Evolutionary conservation across 2,113 vertebrate genomes (phyloP).

Genomic region (Gopherus flavomarginatus): DNA sequence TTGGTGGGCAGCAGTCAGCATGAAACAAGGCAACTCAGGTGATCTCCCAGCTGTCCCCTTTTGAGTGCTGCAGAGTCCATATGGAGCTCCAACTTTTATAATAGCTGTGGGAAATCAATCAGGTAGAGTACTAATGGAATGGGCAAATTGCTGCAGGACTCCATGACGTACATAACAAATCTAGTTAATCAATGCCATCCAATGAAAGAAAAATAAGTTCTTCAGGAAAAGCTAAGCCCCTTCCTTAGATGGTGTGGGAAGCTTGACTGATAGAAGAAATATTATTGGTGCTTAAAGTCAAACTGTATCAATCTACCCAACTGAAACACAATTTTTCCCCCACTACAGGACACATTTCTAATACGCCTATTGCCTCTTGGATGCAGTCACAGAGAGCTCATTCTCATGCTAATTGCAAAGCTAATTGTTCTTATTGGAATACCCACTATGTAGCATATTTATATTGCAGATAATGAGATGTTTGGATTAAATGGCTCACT

Average conservation of each 20-base stretch:
- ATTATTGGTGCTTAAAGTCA: not conserved
- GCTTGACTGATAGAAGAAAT: not conserved
- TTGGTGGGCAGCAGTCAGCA: not conserved
- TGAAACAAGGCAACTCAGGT: not conserved
- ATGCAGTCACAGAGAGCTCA: slow-evolving; percentile 69
- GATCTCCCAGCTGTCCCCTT: not conserved
- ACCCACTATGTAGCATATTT: slow-evolving; percentile 81
- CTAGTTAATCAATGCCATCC: fast-evolving
- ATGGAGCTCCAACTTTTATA: fast-evolving
- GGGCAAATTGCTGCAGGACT: not conserved
- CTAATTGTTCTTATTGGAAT: slow-evolving; percentile 87
- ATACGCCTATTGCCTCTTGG: slow-evolving; percentile 48
- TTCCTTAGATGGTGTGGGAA: not conserved
- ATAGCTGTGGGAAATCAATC: fast-evolving
- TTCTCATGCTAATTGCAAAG: slow-evolving; percentile 83
- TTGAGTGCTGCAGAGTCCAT: not conserved
- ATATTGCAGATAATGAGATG: slow-evolving; percentile 83
- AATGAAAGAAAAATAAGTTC: fast-evolving
- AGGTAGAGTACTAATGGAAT: fast-evolving
- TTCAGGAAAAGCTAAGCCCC: not conserved
- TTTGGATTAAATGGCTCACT: slow-evolving; percentile 86
- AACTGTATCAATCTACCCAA: not conserved
- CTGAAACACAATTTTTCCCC: not conserved
- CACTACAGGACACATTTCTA: slow-evolving; percentile 17
- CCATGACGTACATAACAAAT: not conserved